Evolutionary conservation across 1,140 invertebrate species (phyloP).

Genomic region (Caenorhabditis remanei): DNA sequence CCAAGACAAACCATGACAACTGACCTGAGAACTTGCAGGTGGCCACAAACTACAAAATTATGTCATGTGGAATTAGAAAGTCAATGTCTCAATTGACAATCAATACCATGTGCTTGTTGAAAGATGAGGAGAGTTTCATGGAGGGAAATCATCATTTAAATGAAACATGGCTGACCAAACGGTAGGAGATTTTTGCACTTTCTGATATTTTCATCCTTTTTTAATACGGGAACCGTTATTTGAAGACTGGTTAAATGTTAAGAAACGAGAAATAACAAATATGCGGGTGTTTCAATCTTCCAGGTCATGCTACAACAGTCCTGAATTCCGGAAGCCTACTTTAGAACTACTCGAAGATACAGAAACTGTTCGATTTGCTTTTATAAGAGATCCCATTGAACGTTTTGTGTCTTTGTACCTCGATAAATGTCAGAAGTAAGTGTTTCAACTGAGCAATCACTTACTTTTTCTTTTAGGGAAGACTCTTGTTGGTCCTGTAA

Average conservation of each 20-base stretch:
- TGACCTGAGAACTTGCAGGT: not conserved
- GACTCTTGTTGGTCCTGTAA: not conserved
- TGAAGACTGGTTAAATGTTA: too few species aligned
- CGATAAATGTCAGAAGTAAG: constrained; percentile 27
- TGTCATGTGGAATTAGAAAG: constrained; percentile 34
- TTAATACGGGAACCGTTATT: not conserved
- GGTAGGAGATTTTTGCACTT: not conserved
- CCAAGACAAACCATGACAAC: not conserved
- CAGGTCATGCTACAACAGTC: not conserved
- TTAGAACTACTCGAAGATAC: not conserved
- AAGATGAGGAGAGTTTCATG: constrained; percentile 3
- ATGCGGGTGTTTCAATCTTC: too few species aligned
- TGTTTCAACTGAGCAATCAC: not conserved
- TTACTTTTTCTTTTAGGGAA: not conserved
- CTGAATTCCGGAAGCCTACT: not conserved
- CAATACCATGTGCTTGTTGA: constrained; percentile 18
- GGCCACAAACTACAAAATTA: constrained; percentile 9
- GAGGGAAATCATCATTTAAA: constrained; percentile 14
- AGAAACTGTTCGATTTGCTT: not conserved
- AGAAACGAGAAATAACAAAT: too few species aligned
- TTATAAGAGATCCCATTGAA: constrained; percentile 21
- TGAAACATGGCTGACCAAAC: constrained; percentile 9
- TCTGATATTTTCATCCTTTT: not conserved
- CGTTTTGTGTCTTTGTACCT: constrained; percentile 27
- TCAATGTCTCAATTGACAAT: constrained; percentile 28